Percentiles rank a stretch among this genome's conserved stretches.
Conservation (phyloP, 1,140 invertebrate species). For the Ostrea edulis region DNA sequence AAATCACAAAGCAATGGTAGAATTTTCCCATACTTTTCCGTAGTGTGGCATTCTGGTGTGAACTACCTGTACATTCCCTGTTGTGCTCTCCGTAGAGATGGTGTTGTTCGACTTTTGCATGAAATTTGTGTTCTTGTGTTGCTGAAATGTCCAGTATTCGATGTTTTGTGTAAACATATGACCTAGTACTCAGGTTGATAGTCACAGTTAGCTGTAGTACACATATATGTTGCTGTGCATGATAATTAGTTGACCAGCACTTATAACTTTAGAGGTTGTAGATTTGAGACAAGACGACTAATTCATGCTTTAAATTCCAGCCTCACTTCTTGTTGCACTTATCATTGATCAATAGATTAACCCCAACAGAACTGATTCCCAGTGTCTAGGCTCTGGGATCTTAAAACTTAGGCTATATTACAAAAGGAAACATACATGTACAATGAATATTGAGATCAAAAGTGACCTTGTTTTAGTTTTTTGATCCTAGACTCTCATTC, state of each 20-base stretch:
- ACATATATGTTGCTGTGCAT: background rate
- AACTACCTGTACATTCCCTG: background rate
- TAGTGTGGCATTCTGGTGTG: background rate
- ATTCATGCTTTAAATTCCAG: too few relatives aligned
- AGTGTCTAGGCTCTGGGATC: too few relatives aligned
- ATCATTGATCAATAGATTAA: too few relatives aligned
- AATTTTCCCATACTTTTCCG: background rate
- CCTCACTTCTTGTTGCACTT: too few relatives aligned
- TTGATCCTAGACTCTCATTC: too few relatives aligned
- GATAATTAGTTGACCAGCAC: background rate
- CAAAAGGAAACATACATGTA: too few relatives aligned
- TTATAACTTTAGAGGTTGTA: too few relatives aligned
- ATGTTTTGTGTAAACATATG: background rate
- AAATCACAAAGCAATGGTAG: background rate
- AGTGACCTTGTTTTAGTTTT: too few relatives aligned
- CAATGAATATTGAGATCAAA: too few relatives aligned
- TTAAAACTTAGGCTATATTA: too few relatives aligned
- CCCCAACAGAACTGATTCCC: too few relatives aligned
- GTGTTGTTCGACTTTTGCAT: slow-evolving; percentile 15
- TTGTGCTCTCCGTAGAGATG: background rate
- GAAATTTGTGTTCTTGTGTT: slow-evolving; percentile 1
- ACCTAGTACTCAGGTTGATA: background rate
- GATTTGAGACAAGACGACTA: too few relatives aligned
- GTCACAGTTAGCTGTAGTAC: background rate
- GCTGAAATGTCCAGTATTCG: background rate